Conservation (phyloP, 1,140 invertebrate species). For the Caenorhabditis inopinata region DNA sequence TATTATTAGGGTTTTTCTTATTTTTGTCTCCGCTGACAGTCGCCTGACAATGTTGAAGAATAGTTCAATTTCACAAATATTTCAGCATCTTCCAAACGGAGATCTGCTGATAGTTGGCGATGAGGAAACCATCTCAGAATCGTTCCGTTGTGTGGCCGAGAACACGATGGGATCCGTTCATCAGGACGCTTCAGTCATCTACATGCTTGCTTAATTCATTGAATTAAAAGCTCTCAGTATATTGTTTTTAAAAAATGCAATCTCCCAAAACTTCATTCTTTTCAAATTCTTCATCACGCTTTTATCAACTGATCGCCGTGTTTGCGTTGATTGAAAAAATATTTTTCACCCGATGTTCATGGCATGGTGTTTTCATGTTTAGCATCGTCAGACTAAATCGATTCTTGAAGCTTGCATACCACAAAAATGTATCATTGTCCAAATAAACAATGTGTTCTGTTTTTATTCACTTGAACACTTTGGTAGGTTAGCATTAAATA, state of each 20-base stretch:
- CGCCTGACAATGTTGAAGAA: no score
- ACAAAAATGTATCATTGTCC: neutral
- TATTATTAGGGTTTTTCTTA: neutral
- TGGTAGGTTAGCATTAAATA: neutral
- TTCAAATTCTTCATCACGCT: no score
- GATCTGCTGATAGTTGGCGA: slow-evolving; percentile 28
- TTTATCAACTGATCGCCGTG: no score
- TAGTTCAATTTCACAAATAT: no score
- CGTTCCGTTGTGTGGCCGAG: slow-evolving; percentile 36
- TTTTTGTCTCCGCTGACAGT: no score
- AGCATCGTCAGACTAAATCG: neutral
- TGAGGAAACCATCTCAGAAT: slow-evolving; percentile 31
- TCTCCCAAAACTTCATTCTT: no score
- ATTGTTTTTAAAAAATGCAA: no score
- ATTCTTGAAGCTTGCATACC: neutral
- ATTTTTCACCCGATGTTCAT: neutral
- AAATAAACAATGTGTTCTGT: slow-evolving; percentile 26
- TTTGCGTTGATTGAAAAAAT: neutral
- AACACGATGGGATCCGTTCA: neutral
- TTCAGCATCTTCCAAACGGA: slow-evolving; percentile 31
- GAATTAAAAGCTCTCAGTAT: no score
- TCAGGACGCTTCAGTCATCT: slow-evolving; percentile 28
- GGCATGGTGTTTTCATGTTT: neutral
- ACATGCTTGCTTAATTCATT: slow-evolving; percentile 11
- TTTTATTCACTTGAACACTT: neutral